Evolutionary conservation across 1,140 invertebrate genomes (phyloP), one percentile per base, ranked within the genome.

Genomic region (Rhagoletis pomonella): DNA sequence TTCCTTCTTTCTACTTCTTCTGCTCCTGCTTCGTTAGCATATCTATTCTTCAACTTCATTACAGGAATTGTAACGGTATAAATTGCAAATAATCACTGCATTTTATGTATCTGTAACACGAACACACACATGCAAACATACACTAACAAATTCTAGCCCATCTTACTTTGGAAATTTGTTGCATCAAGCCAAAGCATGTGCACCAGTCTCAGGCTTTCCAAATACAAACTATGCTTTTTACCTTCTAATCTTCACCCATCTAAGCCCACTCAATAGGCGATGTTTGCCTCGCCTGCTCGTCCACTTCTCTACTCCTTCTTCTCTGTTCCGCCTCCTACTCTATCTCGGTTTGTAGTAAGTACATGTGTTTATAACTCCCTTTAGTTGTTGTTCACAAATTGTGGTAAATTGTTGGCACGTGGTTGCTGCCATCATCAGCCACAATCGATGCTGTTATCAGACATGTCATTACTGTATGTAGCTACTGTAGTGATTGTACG

Each of bases 401-500:
- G 73, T 81, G 73, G 73, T 81, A 81, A 81, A 81, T 81, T 81
- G 73, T 58, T 81, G 73, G 73, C 73, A 81, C 73, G 73, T 81
- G 73, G 73, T 81, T 50, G 44, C 42, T 55, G 19, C 73, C 17
- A n/a, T n/a, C 73, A 81, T 81, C 50, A 7, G 50, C 73, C 73
- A 55, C 73, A 81, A 81, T 81, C 73, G 73, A 81, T 81, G 73
- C 47, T 81, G 73, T 81, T 81, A 81, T 81, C 73, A 81, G 73
- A 81, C 73, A 81, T 81, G 73, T 81, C 73, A 81, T 81, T 81
- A 81, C 29, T 58, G 73, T 55, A 47, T 6, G 6, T 19, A 55
- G 50, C 50, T 55, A n/a, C n/a, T n/a, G n/a, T n/a, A n/a, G n/a
- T n/a, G 50, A 17, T 55, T 58, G 47, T 29, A 9, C 50, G 50